A percentile compares a stretch with the other conserved stretches of the same genome.
Evolutionary conservation across 2,113 vertebrate genomes (phyloP).

Genomic region (Mus musculus): DNA sequence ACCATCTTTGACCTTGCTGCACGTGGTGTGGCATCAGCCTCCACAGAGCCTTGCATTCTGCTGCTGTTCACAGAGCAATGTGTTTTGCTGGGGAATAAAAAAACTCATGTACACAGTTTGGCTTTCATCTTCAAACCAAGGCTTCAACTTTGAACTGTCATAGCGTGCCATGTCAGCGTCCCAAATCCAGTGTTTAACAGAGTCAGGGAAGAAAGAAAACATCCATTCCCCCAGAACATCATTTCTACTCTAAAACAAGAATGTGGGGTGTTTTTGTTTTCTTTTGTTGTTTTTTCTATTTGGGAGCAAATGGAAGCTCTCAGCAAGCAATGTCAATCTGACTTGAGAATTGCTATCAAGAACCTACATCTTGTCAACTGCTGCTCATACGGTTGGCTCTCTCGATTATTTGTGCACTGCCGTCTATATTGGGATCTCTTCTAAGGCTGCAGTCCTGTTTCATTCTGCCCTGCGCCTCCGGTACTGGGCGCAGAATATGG

Average conservation of each 20-base stretch:
- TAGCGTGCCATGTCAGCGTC: constrained; percentile 11
- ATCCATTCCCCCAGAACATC: not conserved
- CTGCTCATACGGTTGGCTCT: not conserved
- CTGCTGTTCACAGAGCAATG: not conserved
- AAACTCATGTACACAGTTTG: not conserved
- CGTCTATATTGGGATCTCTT: not conserved
- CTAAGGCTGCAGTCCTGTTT: not conserved
- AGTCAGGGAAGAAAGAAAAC: constrained; percentile 51
- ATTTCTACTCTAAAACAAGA: not conserved
- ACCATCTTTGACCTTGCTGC: not conserved
- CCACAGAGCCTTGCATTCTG: not conserved
- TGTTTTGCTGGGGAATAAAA: constrained; percentile 61
- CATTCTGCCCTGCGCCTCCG: not conserved
- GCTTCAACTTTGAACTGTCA: constrained; percentile 43
- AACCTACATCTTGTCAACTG: constrained; percentile 3
- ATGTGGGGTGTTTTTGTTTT: not conserved
- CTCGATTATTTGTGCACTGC: not conserved
- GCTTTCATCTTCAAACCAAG: constrained; percentile 47
- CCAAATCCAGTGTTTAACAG: constrained; percentile 57
- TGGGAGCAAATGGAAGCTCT: constrained; percentile 47
- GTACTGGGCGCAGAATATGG: not conserved
- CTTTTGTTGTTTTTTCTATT: not conserved
- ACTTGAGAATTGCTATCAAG: constrained; percentile 36
- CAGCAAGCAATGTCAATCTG: constrained; percentile 27
- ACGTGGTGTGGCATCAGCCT: not conserved